These are phyloP conservation scores for Heliconius melpomene DNA, from an alignment of 1,140 invertebrate genomes.

Conservation along the genomic window DNA sequence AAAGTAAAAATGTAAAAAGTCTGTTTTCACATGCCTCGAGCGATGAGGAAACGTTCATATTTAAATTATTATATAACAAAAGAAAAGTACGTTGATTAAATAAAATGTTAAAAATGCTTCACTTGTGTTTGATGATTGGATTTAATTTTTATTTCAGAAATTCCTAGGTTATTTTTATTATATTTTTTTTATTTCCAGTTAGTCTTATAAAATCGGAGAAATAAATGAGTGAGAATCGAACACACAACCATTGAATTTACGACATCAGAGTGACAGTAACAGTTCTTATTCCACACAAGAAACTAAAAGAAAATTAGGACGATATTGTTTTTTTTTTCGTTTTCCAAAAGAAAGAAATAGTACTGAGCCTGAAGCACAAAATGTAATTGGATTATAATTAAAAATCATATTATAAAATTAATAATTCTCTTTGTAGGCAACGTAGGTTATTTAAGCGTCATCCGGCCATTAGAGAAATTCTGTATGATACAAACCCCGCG, in stretches of 20 bases:
- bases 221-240: too few relatives aligned
- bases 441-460: background rate
- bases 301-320: too few relatives aligned
- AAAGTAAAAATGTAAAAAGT: slow-evolving; percentile 2
- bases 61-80: slow-evolving; percentile 11
- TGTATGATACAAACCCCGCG: background rate
- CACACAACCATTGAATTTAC: too few relatives aligned
- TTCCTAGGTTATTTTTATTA: too few relatives aligned
- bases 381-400: background rate
- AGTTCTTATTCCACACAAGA: too few relatives aligned
- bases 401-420: background rate
- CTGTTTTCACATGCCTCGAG: background rate
- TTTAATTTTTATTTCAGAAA: background rate
- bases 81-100: slow-evolving; percentile 7
- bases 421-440: background rate
- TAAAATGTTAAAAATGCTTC: background rate
- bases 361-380: background rate
- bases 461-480: background rate
- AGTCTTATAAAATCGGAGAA: too few relatives aligned
- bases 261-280: too few relatives aligned
- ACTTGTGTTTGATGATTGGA: background rate
- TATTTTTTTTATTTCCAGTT: too few relatives aligned
- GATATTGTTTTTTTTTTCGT: too few relatives aligned
- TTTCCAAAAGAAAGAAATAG: too few relatives aligned
- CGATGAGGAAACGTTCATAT: slow-evolving; percentile 8